A percentile compares a stretch with the other conserved stretches of the same genome.
Conservation (phyloP, 2,888 invertebrate species). For the Oxytorus armatus region DNA sequence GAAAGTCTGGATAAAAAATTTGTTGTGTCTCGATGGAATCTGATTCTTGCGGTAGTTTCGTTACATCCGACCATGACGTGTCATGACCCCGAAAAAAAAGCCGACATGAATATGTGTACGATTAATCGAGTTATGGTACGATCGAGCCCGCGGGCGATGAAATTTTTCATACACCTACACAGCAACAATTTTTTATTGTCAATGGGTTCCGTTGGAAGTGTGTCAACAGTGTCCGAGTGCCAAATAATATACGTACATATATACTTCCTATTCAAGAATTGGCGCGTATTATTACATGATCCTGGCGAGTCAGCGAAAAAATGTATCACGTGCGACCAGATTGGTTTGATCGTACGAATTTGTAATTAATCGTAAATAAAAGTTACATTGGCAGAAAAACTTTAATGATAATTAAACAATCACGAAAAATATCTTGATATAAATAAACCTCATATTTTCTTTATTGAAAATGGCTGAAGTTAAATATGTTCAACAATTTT, state of each 20-base stretch:
- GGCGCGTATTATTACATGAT: constrained; percentile 7
- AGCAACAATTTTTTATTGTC: background rate
- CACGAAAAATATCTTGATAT: no score
- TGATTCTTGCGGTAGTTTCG: constrained; percentile 16
- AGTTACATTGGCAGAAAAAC: no score
- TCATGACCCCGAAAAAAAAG: constrained; percentile 43
- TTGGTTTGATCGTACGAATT: background rate
- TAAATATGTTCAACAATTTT: no score
- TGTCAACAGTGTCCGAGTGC: constrained; percentile 38
- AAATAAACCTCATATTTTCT: no score
- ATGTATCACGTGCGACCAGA: constrained; percentile 30
- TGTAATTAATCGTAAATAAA: background rate
- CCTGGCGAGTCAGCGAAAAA: constrained; percentile 37
- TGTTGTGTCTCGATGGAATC: constrained; percentile 5
- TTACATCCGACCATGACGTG: background rate
- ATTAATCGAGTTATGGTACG: constrained; percentile 10
- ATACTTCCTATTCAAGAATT: constrained; percentile 41
- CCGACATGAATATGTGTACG: background rate
- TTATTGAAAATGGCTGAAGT: no score
- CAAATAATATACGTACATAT: constrained; percentile 29
- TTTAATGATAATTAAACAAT: no score
- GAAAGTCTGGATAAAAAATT: no score
- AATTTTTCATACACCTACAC: constrained; percentile 36
- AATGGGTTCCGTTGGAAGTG: constrained; percentile 46
- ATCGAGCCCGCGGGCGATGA: constrained; percentile 44